These are phyloP conservation scores for Eupeodes corollae DNA, from an alignment of 1,140 invertebrate genomes.

Conservation along the genomic window DNA sequence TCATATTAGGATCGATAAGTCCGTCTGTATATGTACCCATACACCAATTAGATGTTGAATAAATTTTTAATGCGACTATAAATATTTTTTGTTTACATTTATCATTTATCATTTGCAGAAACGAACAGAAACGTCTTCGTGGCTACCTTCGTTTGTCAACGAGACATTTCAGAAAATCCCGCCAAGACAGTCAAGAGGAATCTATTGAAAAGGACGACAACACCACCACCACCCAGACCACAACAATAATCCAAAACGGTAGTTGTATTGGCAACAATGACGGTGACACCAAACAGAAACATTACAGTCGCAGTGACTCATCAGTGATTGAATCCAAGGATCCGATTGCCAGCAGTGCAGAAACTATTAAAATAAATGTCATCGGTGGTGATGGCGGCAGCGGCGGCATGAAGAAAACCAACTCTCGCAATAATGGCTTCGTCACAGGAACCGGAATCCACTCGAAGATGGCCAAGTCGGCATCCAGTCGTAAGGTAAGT, in stretches of 20 bases:
- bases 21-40: no score
- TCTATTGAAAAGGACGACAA: conserved; percentile 32
- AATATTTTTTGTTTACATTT: no score
- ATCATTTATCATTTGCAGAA: conserved; percentile 34
- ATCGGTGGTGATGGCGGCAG: not conserved
- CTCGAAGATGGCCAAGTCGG: not conserved
- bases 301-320: not conserved
- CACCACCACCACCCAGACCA: conserved; percentile 13
- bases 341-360: conserved; percentile 3
- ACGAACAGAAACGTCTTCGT: conserved; percentile 48
- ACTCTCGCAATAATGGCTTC: no score
- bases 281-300: conserved; percentile 6
- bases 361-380: not conserved
- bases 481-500: not conserved
- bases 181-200: conserved; percentile 21
- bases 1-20: no score
- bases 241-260: conserved; percentile 9
- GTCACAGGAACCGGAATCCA: not conserved
- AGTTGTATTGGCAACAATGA: conserved; percentile 5
- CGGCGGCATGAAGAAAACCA: not conserved
- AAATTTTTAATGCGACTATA: no score
- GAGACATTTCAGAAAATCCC: conserved; percentile 21
- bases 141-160: conserved; percentile 48
- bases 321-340: conserved; percentile 1
- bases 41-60: no score